These are phyloP conservation scores for Drosophila demipolita DNA, from an alignment of 2,888 invertebrate genomes.

Conservation along the genomic window DNA sequence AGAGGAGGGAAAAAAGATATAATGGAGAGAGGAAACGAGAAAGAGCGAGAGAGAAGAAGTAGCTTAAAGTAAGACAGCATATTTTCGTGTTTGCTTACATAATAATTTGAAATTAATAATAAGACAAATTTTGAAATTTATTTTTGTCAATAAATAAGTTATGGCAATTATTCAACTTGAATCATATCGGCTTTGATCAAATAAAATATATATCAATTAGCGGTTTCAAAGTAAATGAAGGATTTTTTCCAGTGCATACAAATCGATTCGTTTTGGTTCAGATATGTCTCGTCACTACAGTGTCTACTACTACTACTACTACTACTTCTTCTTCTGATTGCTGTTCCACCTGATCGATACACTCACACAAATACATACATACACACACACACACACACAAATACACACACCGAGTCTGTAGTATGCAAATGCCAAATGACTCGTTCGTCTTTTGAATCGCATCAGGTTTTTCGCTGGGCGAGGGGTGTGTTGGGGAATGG, in stretches of 20 bases:
- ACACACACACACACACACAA: conserved; percentile 18
- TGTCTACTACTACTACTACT: conserved; percentile 2
- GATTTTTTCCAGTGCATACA: conserved; percentile 3
- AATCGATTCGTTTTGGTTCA: conserved; percentile 34
- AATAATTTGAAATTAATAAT: neutral
- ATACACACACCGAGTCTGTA: conserved; percentile 19
- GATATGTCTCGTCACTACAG: conserved; percentile 31
- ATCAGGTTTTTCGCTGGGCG: conserved; percentile 63
- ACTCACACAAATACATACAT: conserved; percentile 11
- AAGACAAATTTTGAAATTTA: neutral
- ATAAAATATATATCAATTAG: neutral
- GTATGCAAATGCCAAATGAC: conserved; percentile 78
- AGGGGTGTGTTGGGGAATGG: conserved; percentile 1
- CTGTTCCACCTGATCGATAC: conserved; percentile 61
- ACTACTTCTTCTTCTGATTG: conserved; percentile 16
- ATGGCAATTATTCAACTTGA: neutral
- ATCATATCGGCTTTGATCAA: neutral
- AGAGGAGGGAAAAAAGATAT: no score
- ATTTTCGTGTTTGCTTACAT: neutral
- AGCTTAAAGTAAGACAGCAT: neutral
- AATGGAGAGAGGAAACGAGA: neutral
- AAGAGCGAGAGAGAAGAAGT: neutral
- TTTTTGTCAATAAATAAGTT: neutral
- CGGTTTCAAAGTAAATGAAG: neutral
- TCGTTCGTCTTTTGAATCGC: conserved; percentile 49